Conservation (phyloP, 2,797 vertebrate species). For the Falco biarmicus region DNA sequence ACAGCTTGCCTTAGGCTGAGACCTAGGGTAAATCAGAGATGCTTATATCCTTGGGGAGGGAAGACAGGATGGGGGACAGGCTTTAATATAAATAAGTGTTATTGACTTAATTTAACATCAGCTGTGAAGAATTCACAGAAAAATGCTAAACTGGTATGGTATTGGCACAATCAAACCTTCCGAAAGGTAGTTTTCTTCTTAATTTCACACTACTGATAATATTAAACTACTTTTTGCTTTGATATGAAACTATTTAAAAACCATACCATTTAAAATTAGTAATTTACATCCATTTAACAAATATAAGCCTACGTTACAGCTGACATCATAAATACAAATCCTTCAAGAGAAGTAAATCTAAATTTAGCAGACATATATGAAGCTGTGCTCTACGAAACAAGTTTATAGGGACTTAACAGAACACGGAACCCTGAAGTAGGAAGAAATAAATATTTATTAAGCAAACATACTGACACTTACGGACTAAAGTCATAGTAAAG, state of each 20-base stretch:
- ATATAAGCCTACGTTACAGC: not conserved
- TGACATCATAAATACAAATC: not conserved
- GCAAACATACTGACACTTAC: not conserved
- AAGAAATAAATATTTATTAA: conserved; percentile 36
- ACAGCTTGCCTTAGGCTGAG: not conserved
- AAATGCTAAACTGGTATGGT: not conserved
- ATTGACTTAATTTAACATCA: not conserved
- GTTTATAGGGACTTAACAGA: not conserved
- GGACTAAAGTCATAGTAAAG: not conserved
- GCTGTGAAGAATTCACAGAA: not conserved
- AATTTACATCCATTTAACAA: not conserved
- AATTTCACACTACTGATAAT: not conserved
- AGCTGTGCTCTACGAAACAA: not conserved
- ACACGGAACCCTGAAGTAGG: not conserved
- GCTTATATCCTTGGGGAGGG: not conserved
- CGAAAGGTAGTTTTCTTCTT: not conserved
- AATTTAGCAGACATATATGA: not conserved
- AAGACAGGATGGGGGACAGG: not conserved
- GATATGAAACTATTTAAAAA: not conserved
- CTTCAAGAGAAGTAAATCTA: not conserved
- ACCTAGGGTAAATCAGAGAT: not conserved
- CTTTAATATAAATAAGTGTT: not conserved
- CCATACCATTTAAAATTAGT: not conserved
- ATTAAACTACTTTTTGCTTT: not conserved
- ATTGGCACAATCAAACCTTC: not conserved